Base-by-base conservation (phyloP, 2,113 vertebrate species). In the Amblyopsis rosae region DNA sequence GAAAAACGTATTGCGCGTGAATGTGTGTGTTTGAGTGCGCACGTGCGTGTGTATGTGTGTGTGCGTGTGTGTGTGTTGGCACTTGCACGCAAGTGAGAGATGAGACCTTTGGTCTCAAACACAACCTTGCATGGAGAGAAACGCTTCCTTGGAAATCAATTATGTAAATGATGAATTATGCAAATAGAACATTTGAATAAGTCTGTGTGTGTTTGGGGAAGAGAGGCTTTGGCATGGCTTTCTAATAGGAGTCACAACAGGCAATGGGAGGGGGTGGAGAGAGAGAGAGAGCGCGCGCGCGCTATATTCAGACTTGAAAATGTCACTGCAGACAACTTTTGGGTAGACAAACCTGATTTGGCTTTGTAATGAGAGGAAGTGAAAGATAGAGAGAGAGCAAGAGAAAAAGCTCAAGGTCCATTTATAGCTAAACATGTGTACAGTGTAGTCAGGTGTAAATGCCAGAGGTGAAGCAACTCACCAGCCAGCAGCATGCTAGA, bases 131-230 rank as follows among this genome's bases (percentile, higher is more conserved):
- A 81, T 65, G 74, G 78, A 49, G 73, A 86, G 70, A 80, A 85
- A 82, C 48, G 73, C 80, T 84, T 86, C 69, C 72, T 81, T 81
- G 79, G 71, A 91, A 90, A 90, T 90, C 86, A 90, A 89, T 90
- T 90, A 91, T 88, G 87, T 75, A 89, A 91, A 89, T 90, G 69
- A 70, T 60, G 75, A 82, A 82, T 91, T 87, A 91, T 90, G 87
- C 81, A 88, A 90, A 90, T 83, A 0, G 3, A 9, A 64, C 53
- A 86, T 86, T 87, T 89, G 80, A 89, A 90, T 88, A 88, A 90
- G 86, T 87, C 82, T 74, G 64, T 73, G 80, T 69, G 75, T 69
- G 75, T 86, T 86, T 82, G 69, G 81, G 82, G 81, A 75, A 48
- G 68, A 64, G 73, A 58, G 62, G 77, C 72, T 83, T 55, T 49